phyloP scores from a whole-genome alignment of 2,888 invertebrate species.

The Melolontha melolontha region DNA sequence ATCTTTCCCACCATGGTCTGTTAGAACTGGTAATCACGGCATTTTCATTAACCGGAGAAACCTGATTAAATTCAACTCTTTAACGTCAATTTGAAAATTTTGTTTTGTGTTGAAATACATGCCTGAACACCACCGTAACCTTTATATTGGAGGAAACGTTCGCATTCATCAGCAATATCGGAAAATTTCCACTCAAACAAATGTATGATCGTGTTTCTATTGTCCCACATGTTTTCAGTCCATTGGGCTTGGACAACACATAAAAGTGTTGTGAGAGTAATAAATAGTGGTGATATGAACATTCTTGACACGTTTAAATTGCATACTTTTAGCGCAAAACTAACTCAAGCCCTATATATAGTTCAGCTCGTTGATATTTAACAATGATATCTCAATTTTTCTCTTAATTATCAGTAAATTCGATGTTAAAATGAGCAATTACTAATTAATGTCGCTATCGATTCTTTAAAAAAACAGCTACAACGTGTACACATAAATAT shows the following conservation, averaged over 20 bases:
- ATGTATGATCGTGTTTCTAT: constrained; percentile 77
- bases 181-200: constrained; percentile 87
- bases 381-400: no score
- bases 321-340: no score
- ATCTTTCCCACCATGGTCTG: constrained; percentile 90
- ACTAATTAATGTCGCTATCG: no score
- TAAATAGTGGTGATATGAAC: neutral
- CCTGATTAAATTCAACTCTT: constrained; percentile 62
- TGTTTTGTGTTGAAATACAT: neutral
- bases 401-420: no score
- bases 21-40: constrained; percentile 62
- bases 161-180: constrained; percentile 85
- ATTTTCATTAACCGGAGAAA: constrained; percentile 83
- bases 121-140: constrained; percentile 76
- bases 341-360: no score
- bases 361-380: no score
- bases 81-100: neutral
- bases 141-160: constrained; percentile 77
- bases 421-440: no score
- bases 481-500: no score
- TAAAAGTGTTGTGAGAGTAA: constrained; percentile 11
- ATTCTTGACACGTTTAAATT: neutral
- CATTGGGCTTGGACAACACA: constrained; percentile 61
- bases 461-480: no score
- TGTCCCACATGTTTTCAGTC: constrained; percentile 70